Evolutionary conservation across 2,113 vertebrate species (phyloP), one percentile per base, ranked within the genome.

Genomic region (Apteryx mantelli): DNA sequence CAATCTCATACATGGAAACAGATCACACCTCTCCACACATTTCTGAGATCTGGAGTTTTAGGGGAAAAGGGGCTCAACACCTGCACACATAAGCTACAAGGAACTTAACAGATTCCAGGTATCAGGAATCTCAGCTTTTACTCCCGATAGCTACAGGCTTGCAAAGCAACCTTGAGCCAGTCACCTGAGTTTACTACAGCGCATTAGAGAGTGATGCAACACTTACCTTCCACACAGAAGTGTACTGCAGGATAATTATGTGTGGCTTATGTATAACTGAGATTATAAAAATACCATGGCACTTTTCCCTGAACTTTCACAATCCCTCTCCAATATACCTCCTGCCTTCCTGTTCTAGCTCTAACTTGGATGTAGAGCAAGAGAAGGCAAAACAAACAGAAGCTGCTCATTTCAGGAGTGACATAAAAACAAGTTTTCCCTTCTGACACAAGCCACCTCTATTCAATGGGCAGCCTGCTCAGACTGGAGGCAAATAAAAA

Each of bases 361-460:
- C 58, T 56, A 70, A 88, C 73, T 3, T n/a, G 55, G 55, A 87
- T 0, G 1, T 9, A 65, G 26, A 85, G 61, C 8, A 69, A 68
- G 34, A 87, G 36, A 83, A 93, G 63, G 26, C 88, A 93, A 95
- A 95, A 63, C 26, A 48, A 42, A 34, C 42, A 70, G 20, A 69
- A 30, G 8, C 3, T 20, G 24, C 22, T 88, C 83, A 71, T 82
- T 97, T 76, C 74, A 87, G 32, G 91, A 80, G 16, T 38, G 36
- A 63, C 53, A 64, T 53, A 79, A 92, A 91, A 26, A 0, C 11
- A 68, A 3, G 7, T 68, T 85, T 86, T 66, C 22, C 71, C 16
- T 77, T 50, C 38, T 60, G 81, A 93, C 30, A 92, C 85, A 94
- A 95, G 83, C 5, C 42, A 84, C 42, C 22, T 85, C 64, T 94